A percentile compares a stretch with the other conserved stretches of the same genome.
Conservation (phyloP, 2,888 invertebrate genomes). For the Anodontia alba region DNA sequence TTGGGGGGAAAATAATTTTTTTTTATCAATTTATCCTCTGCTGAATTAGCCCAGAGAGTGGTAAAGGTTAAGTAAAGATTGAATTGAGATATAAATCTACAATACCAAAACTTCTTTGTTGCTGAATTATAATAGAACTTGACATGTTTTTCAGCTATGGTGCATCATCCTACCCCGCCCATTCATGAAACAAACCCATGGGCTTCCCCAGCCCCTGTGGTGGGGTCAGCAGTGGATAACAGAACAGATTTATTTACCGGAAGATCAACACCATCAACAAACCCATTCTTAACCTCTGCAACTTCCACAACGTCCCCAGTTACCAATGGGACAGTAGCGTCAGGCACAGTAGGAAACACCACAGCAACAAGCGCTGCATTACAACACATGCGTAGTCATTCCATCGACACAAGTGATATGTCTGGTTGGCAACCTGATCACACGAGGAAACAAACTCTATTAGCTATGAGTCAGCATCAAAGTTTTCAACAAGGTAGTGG, state of each 20-base stretch:
- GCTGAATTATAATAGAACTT: too few relatives aligned
- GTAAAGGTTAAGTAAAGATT: too few relatives aligned
- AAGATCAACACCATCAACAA: slow-evolving; percentile 65
- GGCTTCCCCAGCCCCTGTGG: slow-evolving; percentile 52
- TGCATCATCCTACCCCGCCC: slow-evolving; percentile 59
- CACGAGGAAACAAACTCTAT: slow-evolving; percentile 73
- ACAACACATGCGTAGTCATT: slow-evolving; percentile 80
- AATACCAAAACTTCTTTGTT: too few relatives aligned
- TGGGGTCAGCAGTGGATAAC: slow-evolving; percentile 28
- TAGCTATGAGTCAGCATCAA: slow-evolving; percentile 84
- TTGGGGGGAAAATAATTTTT: too few relatives aligned
- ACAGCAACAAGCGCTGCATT: slow-evolving; percentile 23
- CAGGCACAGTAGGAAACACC: slow-evolving; percentile 2
- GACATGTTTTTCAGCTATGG: slow-evolving; percentile 14
- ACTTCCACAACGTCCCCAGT: slow-evolving; percentile 41
- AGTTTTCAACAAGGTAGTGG: slow-evolving; percentile 75
- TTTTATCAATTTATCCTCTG: too few relatives aligned
- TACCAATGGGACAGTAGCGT: slow-evolving; percentile 38
- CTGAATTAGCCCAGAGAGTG: too few relatives aligned
- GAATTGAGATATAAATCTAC: too few relatives aligned
- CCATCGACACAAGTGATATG: slow-evolving; percentile 80
- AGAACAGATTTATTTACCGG: slow-evolving; percentile 25
- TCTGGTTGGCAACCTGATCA: slow-evolving; percentile 63
- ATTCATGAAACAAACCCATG: slow-evolving; percentile 78
- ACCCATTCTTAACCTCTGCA: slow-evolving; percentile 63